Conservation (phyloP, 2,888 invertebrate genomes). For the Caenorhabditis doughertyi region DNA sequence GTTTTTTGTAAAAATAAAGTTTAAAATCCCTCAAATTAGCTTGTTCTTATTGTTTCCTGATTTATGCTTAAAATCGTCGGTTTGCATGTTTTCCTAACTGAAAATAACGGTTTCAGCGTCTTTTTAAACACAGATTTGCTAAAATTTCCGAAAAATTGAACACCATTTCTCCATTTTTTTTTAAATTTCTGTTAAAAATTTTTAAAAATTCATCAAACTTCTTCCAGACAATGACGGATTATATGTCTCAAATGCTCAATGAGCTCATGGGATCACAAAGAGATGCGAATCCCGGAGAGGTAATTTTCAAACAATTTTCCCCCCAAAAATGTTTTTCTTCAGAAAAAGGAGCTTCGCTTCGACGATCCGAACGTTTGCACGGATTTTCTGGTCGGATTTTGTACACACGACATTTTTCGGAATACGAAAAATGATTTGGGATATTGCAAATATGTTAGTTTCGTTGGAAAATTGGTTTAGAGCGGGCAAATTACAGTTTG, state of each 20-base stretch:
- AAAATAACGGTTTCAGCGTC: too few species aligned
- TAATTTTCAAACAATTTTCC: neutral
- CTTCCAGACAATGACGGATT: conserved; percentile 68
- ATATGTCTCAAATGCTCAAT: conserved; percentile 76
- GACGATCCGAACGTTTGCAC: conserved; percentile 90
- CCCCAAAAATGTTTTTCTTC: conserved; percentile 20
- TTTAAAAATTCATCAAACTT: neutral
- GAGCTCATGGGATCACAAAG: conserved; percentile 72
- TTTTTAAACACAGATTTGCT: too few species aligned
- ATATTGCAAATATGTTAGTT: conserved; percentile 73
- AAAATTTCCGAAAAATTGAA: too few species aligned
- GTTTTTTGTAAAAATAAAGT: too few species aligned
- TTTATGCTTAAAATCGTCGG: too few species aligned
- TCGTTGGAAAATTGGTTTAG: too few species aligned
- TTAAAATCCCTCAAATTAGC: too few species aligned
- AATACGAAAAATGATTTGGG: conserved; percentile 97
- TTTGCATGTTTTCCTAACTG: too few species aligned
- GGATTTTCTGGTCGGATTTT: conserved; percentile 95
- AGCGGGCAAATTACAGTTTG: too few species aligned
- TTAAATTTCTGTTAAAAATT: neutral
- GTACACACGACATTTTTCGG: conserved; percentile 97
- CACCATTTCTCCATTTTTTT: too few species aligned
- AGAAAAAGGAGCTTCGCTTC: conserved; percentile 59
- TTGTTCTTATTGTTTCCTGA: too few species aligned
- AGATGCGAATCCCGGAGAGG: conserved; percentile 68